Evolutionary conservation across 1,140 invertebrate species (phyloP).

Genomic region (Palaemon carinicauda): DNA sequence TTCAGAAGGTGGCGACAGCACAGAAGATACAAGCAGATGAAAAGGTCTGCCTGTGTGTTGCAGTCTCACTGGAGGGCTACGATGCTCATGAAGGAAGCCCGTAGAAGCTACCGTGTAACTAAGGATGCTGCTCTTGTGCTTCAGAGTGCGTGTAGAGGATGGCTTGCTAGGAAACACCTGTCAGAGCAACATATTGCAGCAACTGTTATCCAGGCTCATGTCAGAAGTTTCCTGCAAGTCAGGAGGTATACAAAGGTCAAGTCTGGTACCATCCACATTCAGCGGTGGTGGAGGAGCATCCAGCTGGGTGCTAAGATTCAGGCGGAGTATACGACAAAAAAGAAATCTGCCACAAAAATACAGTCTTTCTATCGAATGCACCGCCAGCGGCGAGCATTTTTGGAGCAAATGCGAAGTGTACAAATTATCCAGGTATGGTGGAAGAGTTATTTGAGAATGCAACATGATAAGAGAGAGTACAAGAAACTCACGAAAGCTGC

Average conservation of each 20-base stretch:
- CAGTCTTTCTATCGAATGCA: slow-evolving; percentile 10
- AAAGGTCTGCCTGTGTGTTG: background rate
- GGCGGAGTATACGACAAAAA: background rate
- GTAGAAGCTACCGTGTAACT: background rate
- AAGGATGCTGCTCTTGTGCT: slow-evolving; percentile 7
- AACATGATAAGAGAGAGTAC: background rate
- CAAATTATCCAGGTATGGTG: slow-evolving; percentile 22
- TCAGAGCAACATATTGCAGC: slow-evolving; percentile 11
- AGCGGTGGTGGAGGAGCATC: slow-evolving; percentile 29
- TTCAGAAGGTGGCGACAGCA: slow-evolving; percentile 27
- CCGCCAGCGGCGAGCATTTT: background rate
- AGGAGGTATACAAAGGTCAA: background rate
- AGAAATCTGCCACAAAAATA: slow-evolving; percentile 3
- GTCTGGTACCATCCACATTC: background rate
- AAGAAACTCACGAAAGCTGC: background rate
- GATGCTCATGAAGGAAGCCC: slow-evolving; percentile 9
- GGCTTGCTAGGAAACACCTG: background rate
- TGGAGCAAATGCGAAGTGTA: background rate
- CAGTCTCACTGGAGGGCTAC: slow-evolving; percentile 39
- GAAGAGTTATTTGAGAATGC: background rate
- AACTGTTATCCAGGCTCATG: slow-evolving; percentile 24
- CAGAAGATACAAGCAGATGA: background rate
- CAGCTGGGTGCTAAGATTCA: background rate
- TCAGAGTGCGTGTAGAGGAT: slow-evolving; percentile 34
- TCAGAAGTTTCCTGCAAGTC: background rate